These are phyloP conservation scores for Rhorus exstirpatorius DNA, from an alignment of 2,888 invertebrate genomes.

Conservation along the genomic window DNA sequence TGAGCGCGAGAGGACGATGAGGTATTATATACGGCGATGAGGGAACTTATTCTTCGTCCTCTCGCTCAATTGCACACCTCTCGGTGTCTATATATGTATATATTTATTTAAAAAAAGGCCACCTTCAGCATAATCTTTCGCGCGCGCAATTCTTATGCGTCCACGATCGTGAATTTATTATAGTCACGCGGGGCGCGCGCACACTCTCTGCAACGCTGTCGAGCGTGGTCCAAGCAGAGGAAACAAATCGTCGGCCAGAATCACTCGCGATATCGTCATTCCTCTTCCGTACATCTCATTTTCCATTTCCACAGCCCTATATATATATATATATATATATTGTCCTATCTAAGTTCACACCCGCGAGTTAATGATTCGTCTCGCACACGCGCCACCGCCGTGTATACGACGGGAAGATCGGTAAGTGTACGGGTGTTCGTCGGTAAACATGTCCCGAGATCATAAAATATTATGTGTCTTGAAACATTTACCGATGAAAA, in stretches of 20 bases:
- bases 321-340: conserved; percentile 28
- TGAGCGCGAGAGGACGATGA: background rate
- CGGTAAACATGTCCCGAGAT: conserved; percentile 49
- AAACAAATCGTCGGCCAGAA: conserved; percentile 22
- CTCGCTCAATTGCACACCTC: conserved; percentile 46
- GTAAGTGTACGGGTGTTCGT: conserved; percentile 70
- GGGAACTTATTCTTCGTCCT: background rate
- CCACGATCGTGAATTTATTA: conserved; percentile 65
- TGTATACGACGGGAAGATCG: conserved; percentile 53
- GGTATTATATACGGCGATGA: background rate
- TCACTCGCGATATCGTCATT: conserved; percentile 41
- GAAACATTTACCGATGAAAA: background rate
- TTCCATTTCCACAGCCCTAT: background rate
- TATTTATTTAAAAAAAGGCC: no score
- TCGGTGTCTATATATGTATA: no score
- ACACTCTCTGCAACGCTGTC: background rate
- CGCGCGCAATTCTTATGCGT: no score
- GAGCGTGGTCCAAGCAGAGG: no score
- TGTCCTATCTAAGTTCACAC: no score
- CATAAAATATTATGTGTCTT: conserved; percentile 7
- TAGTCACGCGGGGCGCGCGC: conserved; percentile 52
- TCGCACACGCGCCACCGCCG: conserved; percentile 65
- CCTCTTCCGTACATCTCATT: conserved; percentile 7
- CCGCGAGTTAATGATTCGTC: conserved; percentile 60
- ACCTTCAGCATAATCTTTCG: conserved; percentile 42